Conservation (phyloP, 2,113 vertebrate species). For the Ceuthmochares aereus region DNA sequence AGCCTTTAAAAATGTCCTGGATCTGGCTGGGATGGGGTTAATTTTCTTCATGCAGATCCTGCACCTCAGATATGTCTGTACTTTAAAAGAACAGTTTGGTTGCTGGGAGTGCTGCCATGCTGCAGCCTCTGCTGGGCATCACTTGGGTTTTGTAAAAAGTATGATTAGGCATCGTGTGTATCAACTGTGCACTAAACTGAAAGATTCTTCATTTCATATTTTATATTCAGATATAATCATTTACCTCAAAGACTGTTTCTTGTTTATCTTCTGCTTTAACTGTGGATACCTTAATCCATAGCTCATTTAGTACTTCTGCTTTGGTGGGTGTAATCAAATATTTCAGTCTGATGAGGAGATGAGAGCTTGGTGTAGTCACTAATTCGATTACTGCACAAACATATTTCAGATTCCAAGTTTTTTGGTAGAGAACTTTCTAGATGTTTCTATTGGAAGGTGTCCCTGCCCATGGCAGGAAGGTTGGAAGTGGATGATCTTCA, state of each 20-base stretch:
- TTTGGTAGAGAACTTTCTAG: background rate
- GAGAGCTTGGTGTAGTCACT: background rate
- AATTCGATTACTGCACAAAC: background rate
- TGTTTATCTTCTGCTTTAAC: background rate
- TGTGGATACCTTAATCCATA: background rate
- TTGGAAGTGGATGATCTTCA: no score
- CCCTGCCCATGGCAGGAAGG: no score
- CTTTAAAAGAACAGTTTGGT: background rate
- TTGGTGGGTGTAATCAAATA: background rate
- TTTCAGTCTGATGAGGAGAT: background rate
- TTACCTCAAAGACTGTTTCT: background rate
- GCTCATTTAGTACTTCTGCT: background rate
- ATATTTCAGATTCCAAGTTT: background rate
- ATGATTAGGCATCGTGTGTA: background rate
- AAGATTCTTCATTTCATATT: background rate
- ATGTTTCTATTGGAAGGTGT: no score
- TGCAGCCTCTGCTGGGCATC: background rate
- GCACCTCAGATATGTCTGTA: background rate
- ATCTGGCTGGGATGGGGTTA: background rate
- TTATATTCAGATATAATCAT: background rate
- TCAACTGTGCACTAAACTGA: background rate
- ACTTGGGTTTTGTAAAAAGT: background rate
- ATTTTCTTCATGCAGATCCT: background rate
- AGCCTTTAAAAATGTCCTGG: background rate
- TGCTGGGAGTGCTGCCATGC: background rate